Evolutionary conservation across 1,140 invertebrate species (phyloP).

Genomic region (Macrotrachela quadricornifera): DNA sequence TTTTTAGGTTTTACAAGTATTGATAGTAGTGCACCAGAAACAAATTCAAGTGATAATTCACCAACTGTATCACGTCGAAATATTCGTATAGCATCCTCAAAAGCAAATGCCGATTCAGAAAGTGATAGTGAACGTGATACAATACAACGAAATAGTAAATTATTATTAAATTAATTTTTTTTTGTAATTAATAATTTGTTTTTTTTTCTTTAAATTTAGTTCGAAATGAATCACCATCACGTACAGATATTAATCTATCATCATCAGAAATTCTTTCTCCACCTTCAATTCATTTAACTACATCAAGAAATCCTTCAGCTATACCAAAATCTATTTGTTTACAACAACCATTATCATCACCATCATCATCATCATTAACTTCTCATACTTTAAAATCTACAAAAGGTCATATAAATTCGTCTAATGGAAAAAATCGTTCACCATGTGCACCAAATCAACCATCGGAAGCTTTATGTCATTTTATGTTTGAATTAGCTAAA

Average conservation of each 20-base stretch:
- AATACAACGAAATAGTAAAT: slow-evolving; percentile 18
- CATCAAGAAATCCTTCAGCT: too few species aligned
- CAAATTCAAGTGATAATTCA: slow-evolving; percentile 37
- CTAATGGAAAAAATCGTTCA: not conserved
- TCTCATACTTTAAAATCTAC: too few species aligned
- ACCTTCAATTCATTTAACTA: too few species aligned
- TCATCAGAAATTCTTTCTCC: too few species aligned
- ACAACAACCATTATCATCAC: too few species aligned
- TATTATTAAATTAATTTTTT: too few species aligned
- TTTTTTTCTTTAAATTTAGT: too few species aligned
- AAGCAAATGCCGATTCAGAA: slow-evolving; percentile 12
- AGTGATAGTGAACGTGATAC: slow-evolving; percentile 28
- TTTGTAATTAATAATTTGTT: too few species aligned
- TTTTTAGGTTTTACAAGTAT: slow-evolving; percentile 32
- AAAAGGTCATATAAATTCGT: not conserved
- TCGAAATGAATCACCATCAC: too few species aligned
- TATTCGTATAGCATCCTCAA: slow-evolving; percentile 14
- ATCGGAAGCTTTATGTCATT: slow-evolving; percentile 82
- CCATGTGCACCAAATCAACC: slow-evolving; percentile 45
- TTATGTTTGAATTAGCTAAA: slow-evolving; percentile 92
- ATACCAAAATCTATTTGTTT: too few species aligned
- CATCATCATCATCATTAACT: too few species aligned
- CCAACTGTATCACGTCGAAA: slow-evolving; percentile 29
- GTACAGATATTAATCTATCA: too few species aligned
- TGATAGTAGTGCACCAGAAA: slow-evolving; percentile 36